Base-by-base conservation (phyloP, 37 sponge, comb jelly and placozoan species). In the Halichondria panicea region DNA sequence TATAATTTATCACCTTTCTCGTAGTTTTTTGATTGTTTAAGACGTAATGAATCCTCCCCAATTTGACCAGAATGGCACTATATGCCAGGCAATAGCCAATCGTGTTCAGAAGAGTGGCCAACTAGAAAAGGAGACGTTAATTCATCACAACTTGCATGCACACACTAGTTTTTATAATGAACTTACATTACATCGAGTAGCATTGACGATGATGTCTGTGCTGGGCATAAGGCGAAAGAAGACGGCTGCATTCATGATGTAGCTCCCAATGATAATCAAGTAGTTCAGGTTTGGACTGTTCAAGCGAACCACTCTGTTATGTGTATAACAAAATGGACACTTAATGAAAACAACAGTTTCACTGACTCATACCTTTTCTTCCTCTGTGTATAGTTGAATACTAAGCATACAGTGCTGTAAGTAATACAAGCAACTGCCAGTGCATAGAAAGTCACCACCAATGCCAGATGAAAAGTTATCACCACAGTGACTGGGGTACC, bases 31-130 rank as follows among this genome's bases (percentile, higher is more conserved):
- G n/a, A n/a, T n/a, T n/a, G n/a, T n/a, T n/a, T n/a, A n/a, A n/a
- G n/a, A n/a, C n/a, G n/a, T n/a, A n/a, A n/a, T n/a, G n/a, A n/a
- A 70, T 36, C 30, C 71, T 70, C 54, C 71, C 27, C 71, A 70
- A 52, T 36, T 70, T 70, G 24, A 36, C 73, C 58, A 72, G 59
- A 11, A 72, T 36, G 9, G 73, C 57, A 1, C 73, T 59, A 57
- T 36, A 72, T 31, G 54, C 73, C 40, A 72, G 73, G 1, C 28
- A 34, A 41, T 72, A 72, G 6, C 58, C 73, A 33, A 57, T 3
- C 13, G n/a, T n/a, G 25, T 57, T 40, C 4, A 56, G 1, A 27
- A n/a, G 27, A 21, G 58, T 7, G 21, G 55, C 24, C 12, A 72
- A 2, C 73, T 72, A 35, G 11, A 70, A 5, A 46, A 18, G 52